Evolutionary conservation across 2,888 invertebrate species (phyloP), one percentile per base, ranked within the genome.

Genomic region (Microplitis manilae): DNA sequence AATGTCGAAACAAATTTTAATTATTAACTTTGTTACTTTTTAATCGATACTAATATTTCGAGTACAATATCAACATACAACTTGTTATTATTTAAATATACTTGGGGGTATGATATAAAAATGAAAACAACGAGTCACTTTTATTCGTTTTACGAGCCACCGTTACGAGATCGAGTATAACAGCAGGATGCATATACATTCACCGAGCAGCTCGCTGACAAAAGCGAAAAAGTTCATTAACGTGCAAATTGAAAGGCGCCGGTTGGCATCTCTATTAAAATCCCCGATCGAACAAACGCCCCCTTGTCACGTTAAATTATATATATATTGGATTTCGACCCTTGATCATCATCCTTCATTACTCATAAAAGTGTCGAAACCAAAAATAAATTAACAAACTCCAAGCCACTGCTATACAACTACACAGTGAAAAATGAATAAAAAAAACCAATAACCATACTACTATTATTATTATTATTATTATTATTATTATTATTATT

Each of bases 211-310:
- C 50, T 50, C 71, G 30, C 15, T 62, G 64, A 65, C 41, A 39
- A 74, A 79, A 80, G 76, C 50, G 13, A 78, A 76, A 77, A 77
- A 76, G 67, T 83, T 86, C 85, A 86, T 86, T 85, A 84, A 85
- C 80, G 84, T 83, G 85, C 84, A 86, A 86, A 86, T 85, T 83
- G 84, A 86, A 82, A 84, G 82, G 81, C 81, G 75, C 77, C 76
- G 79, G 73, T 74, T 72, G 75, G 79, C 79, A 68, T 81, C 80
- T 83, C 79, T 77, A 81, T 81, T 79, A 79, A 83, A 79, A 82
- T 73, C 50, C 50, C 65, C 65, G 73, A 73, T 67, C 73, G 67
- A 73, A 73, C 67, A 40, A 50, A 73, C 65, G 67, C 65, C 67
- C 73, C 67, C 67, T 65, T 70, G 50, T 30, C 41, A 50, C 30